Evolutionary conservation across 2,888 invertebrate genomes (phyloP).

Genomic region (Drosophila austrosaltans): DNA sequence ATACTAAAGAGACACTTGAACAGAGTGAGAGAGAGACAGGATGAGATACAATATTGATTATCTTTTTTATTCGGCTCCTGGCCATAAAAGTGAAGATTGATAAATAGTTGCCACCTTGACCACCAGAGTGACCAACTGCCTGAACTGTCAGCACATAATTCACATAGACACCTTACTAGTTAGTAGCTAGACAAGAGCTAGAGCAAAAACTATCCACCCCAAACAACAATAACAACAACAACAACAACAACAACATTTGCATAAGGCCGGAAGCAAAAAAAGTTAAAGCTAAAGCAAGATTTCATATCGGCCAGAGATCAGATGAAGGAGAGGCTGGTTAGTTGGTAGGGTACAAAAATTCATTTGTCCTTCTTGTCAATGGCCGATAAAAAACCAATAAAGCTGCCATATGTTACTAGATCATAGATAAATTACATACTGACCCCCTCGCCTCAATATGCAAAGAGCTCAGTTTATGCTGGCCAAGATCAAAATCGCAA

Average conservation of each 20-base stretch:
- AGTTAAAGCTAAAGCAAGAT: conserved; percentile 63
- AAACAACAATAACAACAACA: conserved; percentile 21
- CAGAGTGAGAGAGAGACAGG: neutral
- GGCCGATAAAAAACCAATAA: conserved; percentile 81
- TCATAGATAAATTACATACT: conserved; percentile 66
- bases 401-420: conserved; percentile 66
- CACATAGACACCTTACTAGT: conserved; percentile 68
- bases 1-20: conserved; percentile 13
- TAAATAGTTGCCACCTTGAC: conserved; percentile 61
- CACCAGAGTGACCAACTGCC: conserved; percentile 40
- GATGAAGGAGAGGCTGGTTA: neutral
- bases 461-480: conserved; percentile 22
- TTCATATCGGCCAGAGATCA: conserved; percentile 31
- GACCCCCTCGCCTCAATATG: conserved; percentile 31
- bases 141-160: conserved; percentile 66
- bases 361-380: conserved; percentile 82
- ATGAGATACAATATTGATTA: neutral
- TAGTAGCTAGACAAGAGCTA: conserved; percentile 15
- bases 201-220: conserved; percentile 11
- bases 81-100: conserved; percentile 33
- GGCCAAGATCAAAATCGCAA: conserved; percentile 52
- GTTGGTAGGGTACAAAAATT: conserved; percentile 56
- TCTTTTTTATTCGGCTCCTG: conserved; percentile 33
- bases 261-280: conserved; percentile 48
- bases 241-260: conserved; percentile 59